Evolutionary conservation across 1,140 invertebrate genomes (phyloP).

Genomic region (Mizuhopecten yessoensis): DNA sequence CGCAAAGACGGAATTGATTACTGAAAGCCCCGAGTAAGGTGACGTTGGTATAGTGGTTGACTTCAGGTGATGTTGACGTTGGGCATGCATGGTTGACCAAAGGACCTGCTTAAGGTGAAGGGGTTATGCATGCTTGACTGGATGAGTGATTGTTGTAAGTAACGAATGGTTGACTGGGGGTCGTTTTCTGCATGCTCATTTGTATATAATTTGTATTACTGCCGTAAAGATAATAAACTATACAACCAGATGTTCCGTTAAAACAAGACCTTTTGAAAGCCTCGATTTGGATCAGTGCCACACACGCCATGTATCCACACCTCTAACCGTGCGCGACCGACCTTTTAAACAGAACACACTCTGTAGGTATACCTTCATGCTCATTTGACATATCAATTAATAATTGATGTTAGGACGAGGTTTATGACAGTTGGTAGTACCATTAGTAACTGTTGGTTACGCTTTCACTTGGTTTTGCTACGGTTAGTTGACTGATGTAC

Average conservation of each 20-base stretch:
- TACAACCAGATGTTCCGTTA: not conserved
- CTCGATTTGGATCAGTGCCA: not conserved
- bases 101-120: no score
- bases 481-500: not conserved
- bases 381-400: slow-evolving; percentile 10
- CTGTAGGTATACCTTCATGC: not conserved
- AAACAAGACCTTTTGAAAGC: not conserved
- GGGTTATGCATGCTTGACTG: no score
- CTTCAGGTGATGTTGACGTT: no score
- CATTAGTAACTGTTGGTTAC: not conserved
- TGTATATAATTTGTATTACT: not conserved
- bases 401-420: not conserved
- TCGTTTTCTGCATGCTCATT: no score
- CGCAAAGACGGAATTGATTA: no score
- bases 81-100: no score
- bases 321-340: not conserved
- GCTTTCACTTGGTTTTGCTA: not conserved
- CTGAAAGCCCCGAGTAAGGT: no score
- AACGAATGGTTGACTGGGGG: no score
- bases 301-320: not conserved
- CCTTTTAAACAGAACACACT: not conserved
- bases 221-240: not conserved
- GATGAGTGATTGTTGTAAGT: no score
- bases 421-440: not conserved
- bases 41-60: no score